Evolutionary conservation across 2,797 vertebrate genomes (phyloP), one percentile per base, ranked within the genome.

Genomic region (Tarsius wallacei): DNA sequence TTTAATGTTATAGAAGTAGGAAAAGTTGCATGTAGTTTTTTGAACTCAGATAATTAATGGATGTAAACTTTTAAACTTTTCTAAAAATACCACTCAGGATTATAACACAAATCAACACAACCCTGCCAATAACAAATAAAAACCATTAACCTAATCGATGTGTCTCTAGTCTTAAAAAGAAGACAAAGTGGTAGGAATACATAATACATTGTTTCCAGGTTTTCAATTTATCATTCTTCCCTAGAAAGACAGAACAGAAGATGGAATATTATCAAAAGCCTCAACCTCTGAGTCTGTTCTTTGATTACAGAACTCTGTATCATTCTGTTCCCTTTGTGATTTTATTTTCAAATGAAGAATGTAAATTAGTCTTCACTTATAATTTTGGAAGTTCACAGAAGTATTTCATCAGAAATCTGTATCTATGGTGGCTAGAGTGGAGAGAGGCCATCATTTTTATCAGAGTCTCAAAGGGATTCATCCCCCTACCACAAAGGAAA

Each of bases 271-370:
- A 36, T 57, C 42, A 89, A 85, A 61, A 71, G 9, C 7, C 26
- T 85, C 2, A 5, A 53, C 7, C 64, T 96, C 53, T 61, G 31
- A 76, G 28, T 76, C 5, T 87, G 51, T 81, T 64, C 64, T 42
- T 84, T 33, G 28, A 57, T 64, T 81, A 12, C 36, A 77, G 14
- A 92, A 74, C 51, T 82, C 61, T 87, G 26, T 80, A 64, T 73
- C 19, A 11, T 86, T 63, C 47, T 64, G 28, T 31, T 87, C 26
- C 53, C 36, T 86, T 33, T 83, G 64, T 36, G 28, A 70, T 78
- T 87, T 94, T 83, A 80, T 84, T 81, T 96, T 78, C 66, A 94
- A 82, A 53, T 31, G 33, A 53, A 87, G 1, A 10, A 57, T 61
- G 42, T n/a, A 83, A 53, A 10, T 76, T 77, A 89, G 13, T 71